A percentile compares a stretch with the other conserved stretches of the same genome.
Evolutionary conservation across 2,888 invertebrate genomes (phyloP).

Genomic region (Zelleria hepariella): DNA sequence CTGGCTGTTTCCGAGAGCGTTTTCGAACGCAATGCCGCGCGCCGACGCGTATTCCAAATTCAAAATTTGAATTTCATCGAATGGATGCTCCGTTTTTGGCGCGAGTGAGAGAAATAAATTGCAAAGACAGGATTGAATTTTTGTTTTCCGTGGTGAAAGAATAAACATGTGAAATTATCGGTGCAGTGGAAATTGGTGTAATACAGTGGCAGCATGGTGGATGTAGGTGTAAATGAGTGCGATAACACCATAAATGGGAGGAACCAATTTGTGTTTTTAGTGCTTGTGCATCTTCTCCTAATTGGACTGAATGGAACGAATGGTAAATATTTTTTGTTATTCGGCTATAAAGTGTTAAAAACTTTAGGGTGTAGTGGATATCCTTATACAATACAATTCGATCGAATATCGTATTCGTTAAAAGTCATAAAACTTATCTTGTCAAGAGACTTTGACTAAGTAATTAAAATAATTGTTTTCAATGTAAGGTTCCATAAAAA

Average conservation of each 20-base stretch:
- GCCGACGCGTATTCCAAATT: slow-evolving; percentile 44
- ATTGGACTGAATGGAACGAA: slow-evolving; percentile 68
- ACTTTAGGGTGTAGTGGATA: neutral
- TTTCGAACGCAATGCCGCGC: slow-evolving; percentile 31
- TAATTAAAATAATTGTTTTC: neutral
- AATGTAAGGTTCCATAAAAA: neutral
- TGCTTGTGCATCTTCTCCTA: slow-evolving; percentile 66
- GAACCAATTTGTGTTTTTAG: slow-evolving; percentile 67
- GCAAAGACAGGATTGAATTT: neutral
- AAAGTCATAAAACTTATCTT: neutral
- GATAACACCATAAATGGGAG: slow-evolving; percentile 65
- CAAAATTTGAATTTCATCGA: slow-evolving; percentile 21
- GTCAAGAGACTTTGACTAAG: neutral
- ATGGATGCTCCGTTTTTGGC: neutral
- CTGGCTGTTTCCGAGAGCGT: slow-evolving; percentile 18
- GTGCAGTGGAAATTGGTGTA: slow-evolving; percentile 53
- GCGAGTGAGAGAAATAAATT: neutral
- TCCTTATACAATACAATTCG: neutral
- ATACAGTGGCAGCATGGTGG: slow-evolving; percentile 68
- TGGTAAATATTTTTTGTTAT: slow-evolving; percentile 34
- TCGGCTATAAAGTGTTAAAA: neutral
- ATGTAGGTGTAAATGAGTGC: slow-evolving; percentile 67
- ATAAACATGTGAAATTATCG: slow-evolving; percentile 55
- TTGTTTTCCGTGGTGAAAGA: neutral
- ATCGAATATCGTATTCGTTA: neutral